phyloP scores from a whole-genome alignment of 2,113 vertebrate genomes.

The Rhea americana region DNA sequence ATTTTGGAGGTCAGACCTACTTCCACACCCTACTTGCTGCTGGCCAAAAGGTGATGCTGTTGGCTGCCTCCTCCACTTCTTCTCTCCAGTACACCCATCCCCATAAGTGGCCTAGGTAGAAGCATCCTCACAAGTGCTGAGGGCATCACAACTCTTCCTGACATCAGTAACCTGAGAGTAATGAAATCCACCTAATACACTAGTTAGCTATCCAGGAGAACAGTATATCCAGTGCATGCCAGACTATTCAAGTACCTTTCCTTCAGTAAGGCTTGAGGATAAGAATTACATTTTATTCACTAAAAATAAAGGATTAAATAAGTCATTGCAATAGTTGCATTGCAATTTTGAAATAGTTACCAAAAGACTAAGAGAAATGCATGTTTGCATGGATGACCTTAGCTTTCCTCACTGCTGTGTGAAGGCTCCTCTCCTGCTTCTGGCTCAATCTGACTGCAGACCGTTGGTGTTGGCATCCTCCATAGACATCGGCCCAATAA shows the following conservation, averaged over 20 bases:
- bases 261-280: rapidly evolving
- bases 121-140: background rate
- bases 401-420: background rate
- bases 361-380: background rate
- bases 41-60: background rate
- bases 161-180: background rate
- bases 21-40: background rate
- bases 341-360: background rate
- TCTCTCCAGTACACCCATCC: background rate
- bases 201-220: no score
- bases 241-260: no score
- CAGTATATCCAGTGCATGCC: no score
- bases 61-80: background rate
- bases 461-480: rapidly evolving
- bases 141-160: background rate
- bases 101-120: background rate
- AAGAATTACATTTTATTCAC: background rate
- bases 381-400: background rate
- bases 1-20: background rate
- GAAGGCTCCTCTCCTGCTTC: background rate
- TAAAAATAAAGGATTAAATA: background rate
- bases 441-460: background rate
- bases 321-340: no score
- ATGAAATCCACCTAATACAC: rapidly evolving
- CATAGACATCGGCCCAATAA: rapidly evolving